Evolutionary conservation across 2,113 vertebrate species (phyloP), one percentile per base, ranked within the genome.

Genomic region (Notarius quadriscutis): DNA sequence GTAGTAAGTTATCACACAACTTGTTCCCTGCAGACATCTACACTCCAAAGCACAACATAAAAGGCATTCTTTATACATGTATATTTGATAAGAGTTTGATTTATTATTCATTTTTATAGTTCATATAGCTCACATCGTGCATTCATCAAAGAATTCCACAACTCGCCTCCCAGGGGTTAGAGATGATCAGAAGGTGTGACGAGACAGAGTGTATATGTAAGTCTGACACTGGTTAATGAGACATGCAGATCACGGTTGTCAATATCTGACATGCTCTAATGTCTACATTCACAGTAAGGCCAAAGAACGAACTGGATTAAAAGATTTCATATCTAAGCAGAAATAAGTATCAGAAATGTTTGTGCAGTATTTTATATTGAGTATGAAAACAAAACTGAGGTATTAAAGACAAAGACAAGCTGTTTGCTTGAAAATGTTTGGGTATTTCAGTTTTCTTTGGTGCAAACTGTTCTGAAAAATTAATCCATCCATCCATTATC

Each of bases 41-140:
- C 10, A 30, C 51, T 25, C 69, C 71, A 79, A 85, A 53, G 87
- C 77, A 81, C 4, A 27, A 79, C 51, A 85, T 81, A 57, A 87
- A 85, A 69, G 65, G 67, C 75, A 9, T 22, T 50, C 79, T 72
- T 89, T 85, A 27, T 63, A 53, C 25, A 88, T 88, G 60, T 69
- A 90, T 88, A 65, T 86, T 88, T 88, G 55, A 89, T 89, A 69
- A 89, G 82, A 63, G 57, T 72, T 77, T 87, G 83, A 84, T 88
- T 86, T 83, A 87, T 88, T 83, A 90, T 88, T 80, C 14, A 86
- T 75, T 83, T 82, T 79, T 80, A 20, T 86, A 41, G 34, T 62
- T 78, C n/a, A 69, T 80, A 86, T 83, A 83, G 79, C 62, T 84
- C 48, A 5, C 41, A 84, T 81, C 75, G 55, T 84, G 84, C 80